Percentiles rank a stretch among this genome's conserved stretches.
phyloP scores from a whole-genome alignment of 2,797 vertebrate species.

The Remorina albescens region DNA sequence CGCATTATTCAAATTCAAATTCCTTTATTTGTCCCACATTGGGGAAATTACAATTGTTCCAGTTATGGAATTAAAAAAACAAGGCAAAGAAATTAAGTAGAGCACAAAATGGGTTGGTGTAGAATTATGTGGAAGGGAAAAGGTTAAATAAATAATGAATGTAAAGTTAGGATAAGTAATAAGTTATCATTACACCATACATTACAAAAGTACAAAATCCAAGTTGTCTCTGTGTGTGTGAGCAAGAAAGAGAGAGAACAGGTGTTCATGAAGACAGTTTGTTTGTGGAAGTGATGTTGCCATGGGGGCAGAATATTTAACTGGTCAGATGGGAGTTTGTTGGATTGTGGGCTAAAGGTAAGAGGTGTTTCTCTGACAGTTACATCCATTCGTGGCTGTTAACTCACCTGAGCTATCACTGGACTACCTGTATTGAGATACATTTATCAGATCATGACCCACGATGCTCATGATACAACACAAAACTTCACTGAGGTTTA shows the following conservation, averaged over 20 bases:
- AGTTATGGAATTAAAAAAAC: no score
- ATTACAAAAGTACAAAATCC: not conserved
- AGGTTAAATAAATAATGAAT: no score
- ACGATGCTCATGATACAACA: not conserved
- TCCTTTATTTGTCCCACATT: no score
- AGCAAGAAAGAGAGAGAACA: not conserved
- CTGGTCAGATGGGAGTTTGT: conserved; percentile 27
- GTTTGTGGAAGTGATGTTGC: conserved; percentile 60
- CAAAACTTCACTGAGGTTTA: not conserved
- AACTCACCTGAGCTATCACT: not conserved
- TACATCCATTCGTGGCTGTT: not conserved
- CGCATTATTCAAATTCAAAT: no score
- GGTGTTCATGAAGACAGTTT: conserved; percentile 24
- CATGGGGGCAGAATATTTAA: conserved; percentile 51
- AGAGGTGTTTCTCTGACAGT: not conserved
- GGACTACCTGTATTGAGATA: not conserved
- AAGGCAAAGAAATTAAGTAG: no score
- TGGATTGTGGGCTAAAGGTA: conserved; percentile 49
- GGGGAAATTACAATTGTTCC: no score
- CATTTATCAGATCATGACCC: not conserved
- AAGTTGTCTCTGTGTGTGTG: no score
- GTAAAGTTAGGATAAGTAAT: no score
- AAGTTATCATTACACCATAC: no score
- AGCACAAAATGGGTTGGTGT: no score
- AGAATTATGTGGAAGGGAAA: no score